Percentiles rank a stretch among this genome's conserved stretches.
Conservation (phyloP, 2,888 invertebrate species). For the Antheraea yamamai region DNA sequence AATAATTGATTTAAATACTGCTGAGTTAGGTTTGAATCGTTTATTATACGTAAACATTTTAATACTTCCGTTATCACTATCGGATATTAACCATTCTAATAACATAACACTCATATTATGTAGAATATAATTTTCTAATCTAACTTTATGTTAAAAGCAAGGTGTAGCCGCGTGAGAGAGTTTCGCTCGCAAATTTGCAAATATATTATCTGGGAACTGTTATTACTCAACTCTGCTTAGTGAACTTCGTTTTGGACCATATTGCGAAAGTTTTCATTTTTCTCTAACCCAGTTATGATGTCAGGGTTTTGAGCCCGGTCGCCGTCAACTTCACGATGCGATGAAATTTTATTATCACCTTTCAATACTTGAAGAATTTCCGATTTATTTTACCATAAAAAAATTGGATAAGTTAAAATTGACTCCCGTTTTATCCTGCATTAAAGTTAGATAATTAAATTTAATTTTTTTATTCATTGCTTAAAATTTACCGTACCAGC, state of each 20-base stretch:
- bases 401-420: conserved; percentile 27
- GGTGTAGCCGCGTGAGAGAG: conserved; percentile 40
- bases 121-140: conserved; percentile 40
- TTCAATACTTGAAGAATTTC: conserved; percentile 48
- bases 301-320: conserved; percentile 45
- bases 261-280: conserved; percentile 77
- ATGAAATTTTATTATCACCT: conserved; percentile 61
- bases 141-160: conserved; percentile 45
- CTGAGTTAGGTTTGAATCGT: neutral
- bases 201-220: conserved; percentile 57
- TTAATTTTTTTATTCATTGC: conserved; percentile 8
- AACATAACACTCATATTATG: conserved; percentile 26
- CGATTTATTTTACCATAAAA: conserved; percentile 49
- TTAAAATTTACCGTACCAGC: conserved; percentile 11
- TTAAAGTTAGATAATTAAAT: conserved; percentile 19
- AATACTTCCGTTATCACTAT: neutral
- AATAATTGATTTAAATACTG: too few species aligned
- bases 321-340: conserved; percentile 55
- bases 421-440: conserved; percentile 23
- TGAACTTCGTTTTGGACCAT: conserved; percentile 58
- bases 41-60: neutral
- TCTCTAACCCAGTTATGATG: conserved; percentile 72
- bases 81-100: neutral
- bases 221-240: conserved; percentile 61
- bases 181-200: conserved; percentile 54